A percentile compares a stretch with the other conserved stretches of the same genome.
These are phyloP conservation scores for Merops nubicus DNA, from an alignment of 2,113 vertebrate species.

Conservation along the genomic window DNA sequence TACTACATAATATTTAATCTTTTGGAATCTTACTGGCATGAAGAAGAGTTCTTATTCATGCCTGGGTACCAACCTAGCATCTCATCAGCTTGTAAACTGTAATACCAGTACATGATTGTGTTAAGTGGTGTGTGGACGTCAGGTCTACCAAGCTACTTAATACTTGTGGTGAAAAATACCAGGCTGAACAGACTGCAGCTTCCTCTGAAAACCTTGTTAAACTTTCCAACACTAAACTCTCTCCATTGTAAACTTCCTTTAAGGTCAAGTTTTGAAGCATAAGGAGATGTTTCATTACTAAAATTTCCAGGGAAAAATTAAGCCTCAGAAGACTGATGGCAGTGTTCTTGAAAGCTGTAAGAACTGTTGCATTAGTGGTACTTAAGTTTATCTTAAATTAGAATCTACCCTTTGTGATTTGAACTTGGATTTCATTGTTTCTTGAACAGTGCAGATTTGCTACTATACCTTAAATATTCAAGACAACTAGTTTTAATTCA, in stretches of 20 bases:
- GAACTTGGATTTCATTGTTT: neutral
- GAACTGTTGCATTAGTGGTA: neutral
- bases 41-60: neutral
- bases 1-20: rapidly evolving
- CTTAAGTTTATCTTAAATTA: neutral
- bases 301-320: neutral
- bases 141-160: neutral
- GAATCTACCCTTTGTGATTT: neutral
- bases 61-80: neutral
- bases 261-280: neutral
- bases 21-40: neutral
- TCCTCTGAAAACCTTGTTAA: constrained; percentile 2
- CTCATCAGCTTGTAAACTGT: neutral
- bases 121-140: neutral
- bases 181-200: neutral
- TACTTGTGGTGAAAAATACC: neutral
- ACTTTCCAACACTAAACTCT: neutral
- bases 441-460: neutral
- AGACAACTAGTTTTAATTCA: neutral
- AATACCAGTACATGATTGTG: neutral
- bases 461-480: neutral
- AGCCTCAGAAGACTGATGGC: neutral
- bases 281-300: constrained; percentile 6
- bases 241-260: neutral
- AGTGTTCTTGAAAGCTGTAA: neutral